Base-by-base conservation (phyloP, 2,797 vertebrate genomes). In the Clarias laeviceps region DNA sequence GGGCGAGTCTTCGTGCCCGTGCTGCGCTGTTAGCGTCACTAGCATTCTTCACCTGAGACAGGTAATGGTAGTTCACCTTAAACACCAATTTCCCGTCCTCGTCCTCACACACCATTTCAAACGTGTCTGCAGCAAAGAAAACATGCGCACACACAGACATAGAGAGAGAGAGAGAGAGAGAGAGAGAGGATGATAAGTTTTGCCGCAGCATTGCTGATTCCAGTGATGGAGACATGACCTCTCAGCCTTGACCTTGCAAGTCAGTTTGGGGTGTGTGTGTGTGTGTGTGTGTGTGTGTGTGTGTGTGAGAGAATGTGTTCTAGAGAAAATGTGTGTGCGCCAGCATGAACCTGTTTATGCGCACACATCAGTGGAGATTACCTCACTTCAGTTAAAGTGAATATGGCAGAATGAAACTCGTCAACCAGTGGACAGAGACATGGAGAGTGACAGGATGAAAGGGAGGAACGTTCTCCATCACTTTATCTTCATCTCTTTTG, bases 11-110 rank as follows among this genome's bases (percentile, higher is more conserved):
- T 2, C 98, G 96, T 18, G 98, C 98, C 76, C 98, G 92, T 62
- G 98, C 97, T 0, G 98, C 98, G 4, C 98, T 99, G 94, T 99
- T 98, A 6, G 97, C 97, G 0, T 99, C 98, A 1, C 95, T 99
- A 84, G 98, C 97, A 1, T 99, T 99, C 93, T 99, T 99, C 89
- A 99, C 98, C 96, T 99, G 98, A 95, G 98, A 99, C 96, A 99
- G 97, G 97, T 99, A 99, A 94, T 99, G 98, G 96, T 99, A 99
- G 94, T 97, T 99, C 29, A 99, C 96, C 94, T 99, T 99, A 90
- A 99, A 99, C 91, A 98, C 96, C 91, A 99, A 91, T 84, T 99
- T 99, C 22, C 97, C 96, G 0, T 99, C 98, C 40, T 99, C 98
- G 4, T 99, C 98, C 93, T 99, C 98, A 24, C 97, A 97, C 89